A percentile compares a stretch with the other conserved stretches of the same genome.
Evolutionary conservation across 2,888 invertebrate species (phyloP).

Genomic region (Listrodromus nycthemerus): DNA sequence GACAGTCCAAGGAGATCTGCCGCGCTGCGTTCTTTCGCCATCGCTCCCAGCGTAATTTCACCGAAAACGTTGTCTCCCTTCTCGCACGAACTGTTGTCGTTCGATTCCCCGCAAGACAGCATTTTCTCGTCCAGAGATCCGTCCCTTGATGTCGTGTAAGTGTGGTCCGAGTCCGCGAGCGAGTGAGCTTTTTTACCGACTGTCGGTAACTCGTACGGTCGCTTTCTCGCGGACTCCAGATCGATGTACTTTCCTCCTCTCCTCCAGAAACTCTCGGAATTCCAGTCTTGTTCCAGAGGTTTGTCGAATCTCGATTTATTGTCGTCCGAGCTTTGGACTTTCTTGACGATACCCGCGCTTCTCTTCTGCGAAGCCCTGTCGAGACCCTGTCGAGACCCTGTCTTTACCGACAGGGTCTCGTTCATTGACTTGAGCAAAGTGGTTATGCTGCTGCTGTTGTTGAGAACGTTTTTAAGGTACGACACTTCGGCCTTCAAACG

Average conservation of each 20-base stretch:
- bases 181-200: conserved; percentile 7
- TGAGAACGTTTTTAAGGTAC: conserved; percentile 86
- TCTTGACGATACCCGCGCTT: neutral
- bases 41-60: neutral
- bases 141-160: conserved; percentile 47
- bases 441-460: conserved; percentile 86
- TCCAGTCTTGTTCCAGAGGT: neutral
- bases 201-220: neutral
- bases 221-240: neutral
- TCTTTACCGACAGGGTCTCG: conserved; percentile 68
- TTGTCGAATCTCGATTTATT: neutral
- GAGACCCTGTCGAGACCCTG: neutral
- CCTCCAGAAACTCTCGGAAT: neutral
- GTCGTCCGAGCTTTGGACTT: neutral
- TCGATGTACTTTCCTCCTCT: conserved; percentile 11
- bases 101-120: neutral
- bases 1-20: neutral
- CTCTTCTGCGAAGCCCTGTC: too few species aligned
- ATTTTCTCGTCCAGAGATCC: conserved; percentile 2
- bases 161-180: conserved; percentile 45
- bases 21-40: neutral
- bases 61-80: neutral
- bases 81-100: neutral
- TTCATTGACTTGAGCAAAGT: conserved; percentile 85
- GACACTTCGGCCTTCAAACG: conserved; percentile 85